Percentiles rank a stretch among this genome's conserved stretches.
These are phyloP conservation scores for Phoxinus dragarum DNA, from an alignment of 2,797 vertebrate genomes.

Conservation along the genomic window DNA sequence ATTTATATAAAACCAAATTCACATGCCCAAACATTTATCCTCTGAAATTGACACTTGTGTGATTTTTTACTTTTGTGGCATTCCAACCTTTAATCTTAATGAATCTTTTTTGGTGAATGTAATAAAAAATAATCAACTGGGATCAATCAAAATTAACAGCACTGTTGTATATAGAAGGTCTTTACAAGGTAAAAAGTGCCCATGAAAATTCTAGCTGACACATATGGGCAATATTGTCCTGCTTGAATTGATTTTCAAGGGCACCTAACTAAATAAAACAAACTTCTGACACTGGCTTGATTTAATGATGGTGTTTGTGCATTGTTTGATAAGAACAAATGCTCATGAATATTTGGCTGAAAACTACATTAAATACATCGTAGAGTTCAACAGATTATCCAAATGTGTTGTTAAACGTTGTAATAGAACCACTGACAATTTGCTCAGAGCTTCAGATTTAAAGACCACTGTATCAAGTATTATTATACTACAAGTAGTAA, in stretches of 20 bases:
- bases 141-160: too few species aligned
- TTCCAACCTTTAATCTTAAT: too few species aligned
- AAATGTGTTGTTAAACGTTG: neutral
- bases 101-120: too few species aligned
- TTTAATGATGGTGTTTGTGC: neutral
- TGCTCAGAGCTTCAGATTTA: neutral
- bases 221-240: neutral
- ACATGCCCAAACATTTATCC: too few species aligned
- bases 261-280: neutral
- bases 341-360: neutral
- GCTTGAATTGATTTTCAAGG: too few species aligned
- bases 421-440: neutral
- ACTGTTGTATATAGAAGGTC: too few species aligned
- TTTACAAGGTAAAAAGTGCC: neutral
- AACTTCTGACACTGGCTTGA: neutral
- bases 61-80: neutral
- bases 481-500: neutral
- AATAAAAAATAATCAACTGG: too few species aligned
- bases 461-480: neutral
- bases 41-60: neutral
- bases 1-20: neutral
- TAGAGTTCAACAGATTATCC: neutral
- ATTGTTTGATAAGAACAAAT: neutral
- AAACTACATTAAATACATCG: neutral
- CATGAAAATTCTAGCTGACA: neutral